phyloP scores from a whole-genome alignment of 2,113 vertebrate genomes.

The Symphodus melops region DNA sequence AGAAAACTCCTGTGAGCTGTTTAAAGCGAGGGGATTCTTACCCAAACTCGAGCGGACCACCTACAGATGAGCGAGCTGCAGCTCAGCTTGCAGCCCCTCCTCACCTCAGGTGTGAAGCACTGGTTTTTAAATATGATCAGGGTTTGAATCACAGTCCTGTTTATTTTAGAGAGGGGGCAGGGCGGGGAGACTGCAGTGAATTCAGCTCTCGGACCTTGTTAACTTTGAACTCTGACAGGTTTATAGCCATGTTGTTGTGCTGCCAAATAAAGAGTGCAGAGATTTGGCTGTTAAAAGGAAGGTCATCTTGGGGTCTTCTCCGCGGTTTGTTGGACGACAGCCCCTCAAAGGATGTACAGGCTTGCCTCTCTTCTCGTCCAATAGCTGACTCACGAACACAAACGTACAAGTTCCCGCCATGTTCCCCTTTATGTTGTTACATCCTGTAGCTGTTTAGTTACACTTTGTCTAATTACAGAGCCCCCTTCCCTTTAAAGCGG shows the following conservation, averaged over 20 bases:
- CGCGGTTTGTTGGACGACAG: no score
- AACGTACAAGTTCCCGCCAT: constrained; percentile 25
- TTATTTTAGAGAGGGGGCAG: no score
- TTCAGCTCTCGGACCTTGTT: no score
- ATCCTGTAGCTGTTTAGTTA: constrained; percentile 32
- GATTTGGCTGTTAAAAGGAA: no score
- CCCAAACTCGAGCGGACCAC: neutral
- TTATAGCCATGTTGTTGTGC: no score
- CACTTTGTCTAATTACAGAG: constrained; percentile 64
- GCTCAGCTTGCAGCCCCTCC: neutral
- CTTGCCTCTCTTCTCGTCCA: constrained; percentile 1
- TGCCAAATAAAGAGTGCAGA: no score
- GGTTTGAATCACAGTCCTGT: no score
- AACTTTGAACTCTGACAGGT: no score
- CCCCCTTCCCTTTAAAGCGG: constrained; percentile 37
- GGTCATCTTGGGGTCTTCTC: no score
- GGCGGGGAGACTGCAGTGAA: no score
- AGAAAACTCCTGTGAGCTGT: neutral
- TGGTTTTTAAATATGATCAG: no score
- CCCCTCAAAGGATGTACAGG: neutral
- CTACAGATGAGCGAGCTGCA: neutral
- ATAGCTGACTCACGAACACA: neutral
- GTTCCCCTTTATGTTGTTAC: constrained; percentile 27
- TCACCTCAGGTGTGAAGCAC: neutral
- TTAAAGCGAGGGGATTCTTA: neutral